Base-by-base conservation (phyloP, 2,888 invertebrate genomes). In the Xylocampa areola region DNA sequence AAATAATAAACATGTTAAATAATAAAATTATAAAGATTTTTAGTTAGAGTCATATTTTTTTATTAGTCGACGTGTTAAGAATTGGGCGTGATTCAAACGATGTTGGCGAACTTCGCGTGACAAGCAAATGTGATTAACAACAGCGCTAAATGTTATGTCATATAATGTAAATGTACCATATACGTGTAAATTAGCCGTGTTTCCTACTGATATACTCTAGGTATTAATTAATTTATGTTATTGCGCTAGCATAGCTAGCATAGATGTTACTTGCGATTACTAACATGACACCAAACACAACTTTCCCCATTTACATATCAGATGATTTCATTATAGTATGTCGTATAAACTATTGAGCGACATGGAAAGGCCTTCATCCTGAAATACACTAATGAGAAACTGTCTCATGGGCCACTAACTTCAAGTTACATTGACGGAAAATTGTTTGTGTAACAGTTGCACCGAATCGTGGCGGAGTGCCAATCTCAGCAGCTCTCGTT, bases 381-480 rank as follows among this genome's bases (percentile, higher is more conserved):
- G n/a, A 36, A 10, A 17, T 14, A 37, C n/a, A 13, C 5, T 10
- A n/a, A 30, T 3, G 3, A 39, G 21, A 36, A 54, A 16, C 29
- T 44, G 16, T 21, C 19, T 47, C 27, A 32, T 40, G 27, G n/a
- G 30, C 40, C 11, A 41, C 29, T 14, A 40, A 39, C 32, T 43
- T 10, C 27, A 32, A 36, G 37, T 32, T 43, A 49, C 55, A 53
- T 53, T 23, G 33, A 41, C 29, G 40, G 17, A 19, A 43, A 50
- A 29, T 29, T 40, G 23, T 48, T 30, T 58, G 47, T 50, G 25
- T 35, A 66, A 57, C 50, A 39, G 57, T 55, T 72, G 41, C 55
- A 55, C 10, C 32, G 8, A 49, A 51, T 40, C 29, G 40, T 67
- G 60, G 77, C 60, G 6, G 17, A 51, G 49, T 53, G 75, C 77